Conservation (phyloP, 2,113 vertebrate genomes). For the Corapipo altera region DNA sequence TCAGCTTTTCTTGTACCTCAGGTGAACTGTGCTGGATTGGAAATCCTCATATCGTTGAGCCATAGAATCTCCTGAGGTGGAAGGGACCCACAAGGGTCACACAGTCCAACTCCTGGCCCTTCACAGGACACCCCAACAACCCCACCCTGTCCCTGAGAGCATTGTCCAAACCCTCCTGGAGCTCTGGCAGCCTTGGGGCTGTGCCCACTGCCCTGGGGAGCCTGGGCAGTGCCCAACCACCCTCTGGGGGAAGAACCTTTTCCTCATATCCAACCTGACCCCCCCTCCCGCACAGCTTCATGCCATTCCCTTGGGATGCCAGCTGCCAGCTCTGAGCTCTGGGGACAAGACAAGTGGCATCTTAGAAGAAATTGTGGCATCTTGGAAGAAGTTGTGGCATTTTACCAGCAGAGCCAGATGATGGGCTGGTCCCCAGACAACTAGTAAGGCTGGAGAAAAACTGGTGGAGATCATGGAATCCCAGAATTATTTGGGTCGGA, state of each 20-base stretch:
- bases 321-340: not conserved
- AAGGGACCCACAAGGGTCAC: not conserved
- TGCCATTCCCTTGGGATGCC: not conserved
- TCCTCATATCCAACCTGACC: not conserved
- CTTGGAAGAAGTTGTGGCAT: not conserved
- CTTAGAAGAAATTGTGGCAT: not conserved
- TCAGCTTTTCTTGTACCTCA: not conserved
- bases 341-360: not conserved
- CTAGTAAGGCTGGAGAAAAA: not conserved
- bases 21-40: not conserved
- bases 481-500: not conserved
- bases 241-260: not conserved
- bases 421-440: not conserved
- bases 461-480: not conserved
- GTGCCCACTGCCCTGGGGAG: not conserved
- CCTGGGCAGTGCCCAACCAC: not conserved
- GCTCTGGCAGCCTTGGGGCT: not conserved
- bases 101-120: not conserved
- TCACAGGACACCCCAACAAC: not conserved
- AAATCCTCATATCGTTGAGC: not conserved
- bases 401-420: not conserved
- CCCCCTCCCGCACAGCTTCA: not conserved
- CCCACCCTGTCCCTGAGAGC: not conserved
- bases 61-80: not conserved
- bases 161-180: accelerated